These are phyloP conservation scores for Cyclophora albipunctata DNA, from an alignment of 2,888 invertebrate species.

Conservation along the genomic window DNA sequence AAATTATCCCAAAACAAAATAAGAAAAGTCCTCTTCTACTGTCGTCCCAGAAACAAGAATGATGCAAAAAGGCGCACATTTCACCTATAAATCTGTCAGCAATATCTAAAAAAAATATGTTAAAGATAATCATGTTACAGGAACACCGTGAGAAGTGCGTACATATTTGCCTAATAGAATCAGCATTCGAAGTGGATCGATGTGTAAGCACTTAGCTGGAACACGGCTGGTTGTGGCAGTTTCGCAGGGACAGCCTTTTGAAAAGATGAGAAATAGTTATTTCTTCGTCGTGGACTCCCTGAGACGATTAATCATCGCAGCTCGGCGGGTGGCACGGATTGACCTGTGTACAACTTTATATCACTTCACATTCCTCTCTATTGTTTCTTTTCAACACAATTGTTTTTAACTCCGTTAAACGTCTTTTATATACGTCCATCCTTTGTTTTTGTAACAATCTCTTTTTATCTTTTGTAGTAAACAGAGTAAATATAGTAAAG, in stretches of 20 bases:
- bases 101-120: no score
- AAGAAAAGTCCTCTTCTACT: no score
- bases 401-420: conserved; percentile 10
- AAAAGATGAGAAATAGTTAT: conserved; percentile 70
- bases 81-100: no score
- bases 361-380: conserved; percentile 33
- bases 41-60: no score
- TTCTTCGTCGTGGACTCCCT: conserved; percentile 53
- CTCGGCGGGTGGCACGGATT: conserved; percentile 54
- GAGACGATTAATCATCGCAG: conserved; percentile 60
- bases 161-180: conserved; percentile 30
- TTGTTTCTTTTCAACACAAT: conserved; percentile 12
- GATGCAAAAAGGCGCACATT: no score
- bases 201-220: conserved; percentile 48
- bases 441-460: no score
- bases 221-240: conserved; percentile 56
- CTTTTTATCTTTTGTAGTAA: no score
- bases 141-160: conserved; percentile 6
- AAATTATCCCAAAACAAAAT: no score
- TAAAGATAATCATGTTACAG: no score
- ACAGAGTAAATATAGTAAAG: no score
- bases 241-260: conserved; percentile 51
- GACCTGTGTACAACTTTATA: conserved; percentile 47
- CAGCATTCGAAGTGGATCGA: conserved; percentile 38
- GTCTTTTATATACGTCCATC: neutral